Percentiles rank a stretch among this genome's conserved stretches.
Evolutionary conservation across 2,113 vertebrate species (phyloP).

Genomic region (Lipophrys pholis): DNA sequence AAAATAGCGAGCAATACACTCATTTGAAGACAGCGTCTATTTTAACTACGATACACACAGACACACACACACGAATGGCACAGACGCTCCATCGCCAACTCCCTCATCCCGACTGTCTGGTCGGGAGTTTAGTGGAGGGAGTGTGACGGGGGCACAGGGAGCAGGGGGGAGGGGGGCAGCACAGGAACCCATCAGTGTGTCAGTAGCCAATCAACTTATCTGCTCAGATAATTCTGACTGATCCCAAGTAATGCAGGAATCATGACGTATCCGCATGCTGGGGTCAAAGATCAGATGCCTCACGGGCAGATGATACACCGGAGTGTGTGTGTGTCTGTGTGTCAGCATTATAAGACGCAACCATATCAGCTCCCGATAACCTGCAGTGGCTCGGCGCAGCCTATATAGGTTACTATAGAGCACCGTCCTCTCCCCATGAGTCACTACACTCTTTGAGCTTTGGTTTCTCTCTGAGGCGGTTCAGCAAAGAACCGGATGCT

Average conservation of each 20-base stretch:
- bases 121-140: conserved; percentile 61
- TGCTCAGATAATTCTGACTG: conserved; percentile 17
- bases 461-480: conserved; percentile 45
- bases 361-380: conserved; percentile 54
- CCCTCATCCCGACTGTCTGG: conserved; percentile 70
- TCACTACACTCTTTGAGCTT: conserved; percentile 33
- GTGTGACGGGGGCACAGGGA: neutral
- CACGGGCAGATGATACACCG: conserved; percentile 53
- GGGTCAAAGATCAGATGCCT: conserved; percentile 56
- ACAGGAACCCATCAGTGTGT: neutral
- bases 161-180: too few species aligned
- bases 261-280: conserved; percentile 1
- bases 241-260: conserved; percentile 10
- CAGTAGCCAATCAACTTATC: conserved; percentile 23
- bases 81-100: conserved; percentile 2
- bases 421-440: conserved; percentile 8
- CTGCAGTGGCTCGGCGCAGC: conserved; percentile 50
- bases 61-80: neutral
- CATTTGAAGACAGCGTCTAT: conserved; percentile 1
- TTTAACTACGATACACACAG: neutral
- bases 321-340: conserved; percentile 13
- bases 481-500: conserved; percentile 7
- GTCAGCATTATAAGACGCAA: conserved; percentile 22
- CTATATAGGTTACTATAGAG: neutral
- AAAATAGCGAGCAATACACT: conserved; percentile 4